A percentile compares a stretch with the other conserved stretches of the same genome.
phyloP scores from a whole-genome alignment of 2,797 vertebrate species.

The Pempheris klunzingeri region DNA sequence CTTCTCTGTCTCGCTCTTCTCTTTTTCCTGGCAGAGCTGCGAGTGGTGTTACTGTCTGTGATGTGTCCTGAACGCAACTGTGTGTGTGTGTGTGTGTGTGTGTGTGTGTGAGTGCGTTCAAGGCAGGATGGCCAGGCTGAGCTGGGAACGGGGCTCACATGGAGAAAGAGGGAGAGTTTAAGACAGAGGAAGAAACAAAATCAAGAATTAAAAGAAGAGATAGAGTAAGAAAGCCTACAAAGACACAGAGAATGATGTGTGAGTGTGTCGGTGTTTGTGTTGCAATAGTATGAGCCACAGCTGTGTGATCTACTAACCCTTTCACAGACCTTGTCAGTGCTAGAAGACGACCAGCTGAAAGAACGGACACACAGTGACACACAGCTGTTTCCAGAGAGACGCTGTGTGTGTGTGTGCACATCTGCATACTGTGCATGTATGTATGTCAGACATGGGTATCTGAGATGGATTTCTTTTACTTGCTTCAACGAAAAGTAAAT shows the following conservation, averaged over 20 bases:
- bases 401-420: background rate
- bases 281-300: slow-evolving; percentile 62
- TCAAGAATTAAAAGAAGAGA: slow-evolving; percentile 5
- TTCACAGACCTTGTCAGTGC: slow-evolving; percentile 59
- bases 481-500: slow-evolving; percentile 6
- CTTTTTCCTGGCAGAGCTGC: slow-evolving; percentile 75
- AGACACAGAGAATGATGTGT: slow-evolving; percentile 1
- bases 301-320: slow-evolving; percentile 75
- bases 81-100: slow-evolving; percentile 41
- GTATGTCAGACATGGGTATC: slow-evolving; percentile 33
- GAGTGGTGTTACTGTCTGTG: slow-evolving; percentile 76
- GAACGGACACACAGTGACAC: slow-evolving; percentile 59
- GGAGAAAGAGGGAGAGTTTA: slow-evolving; percentile 27
- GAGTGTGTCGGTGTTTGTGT: slow-evolving; percentile 49
- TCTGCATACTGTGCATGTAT: background rate
- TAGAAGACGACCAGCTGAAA: slow-evolving; percentile 67
- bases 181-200: slow-evolving; percentile 22
- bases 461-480: slow-evolving; percentile 19
- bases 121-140: slow-evolving; percentile 70
- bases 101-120: slow-evolving; percentile 33
- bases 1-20: slow-evolving; percentile 52
- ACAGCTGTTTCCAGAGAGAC: slow-evolving; percentile 66
- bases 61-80: slow-evolving; percentile 66
- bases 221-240: slow-evolving; percentile 15
- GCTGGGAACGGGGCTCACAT: slow-evolving; percentile 72